Evolutionary conservation across 64 coral and sea anemone species (phyloP), one percentile per base, ranked within the genome.

Genomic region (Trachythela sp.): DNA sequence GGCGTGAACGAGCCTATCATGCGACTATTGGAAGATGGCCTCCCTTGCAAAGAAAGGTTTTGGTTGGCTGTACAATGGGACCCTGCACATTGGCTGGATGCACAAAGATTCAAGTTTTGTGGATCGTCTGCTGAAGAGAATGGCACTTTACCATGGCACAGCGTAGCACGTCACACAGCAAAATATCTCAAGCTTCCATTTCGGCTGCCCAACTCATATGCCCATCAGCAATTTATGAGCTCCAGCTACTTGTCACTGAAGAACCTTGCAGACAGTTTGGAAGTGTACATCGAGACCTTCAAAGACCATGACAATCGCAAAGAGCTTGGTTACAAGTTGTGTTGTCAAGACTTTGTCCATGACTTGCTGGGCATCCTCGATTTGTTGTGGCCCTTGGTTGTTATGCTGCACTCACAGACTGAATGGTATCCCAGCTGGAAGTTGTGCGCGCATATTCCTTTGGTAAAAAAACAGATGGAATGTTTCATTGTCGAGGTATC

Each of bases 241-340:
- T 39, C 32, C 2, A 77, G 71, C 71, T 77, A 77, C 71, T 18
- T 77, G 71, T 77, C 32, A 17, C 36, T 77, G 36, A 77, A 77
- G 31, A 77, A 77, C 17, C 24, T 77, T 39, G 71, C 71, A 33
- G 71, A 77, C 13, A 77, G 71, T 77, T 77, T 77, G 71, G 71
- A 77, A 39, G 71, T 77, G 2, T 77, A 77, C 31, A 77, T 77
- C 31, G 71, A 77, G 71, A 77, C 71, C 30, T 77, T 77, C 71
- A 77, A 77, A 35, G 71, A 77, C 71, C 71, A 77, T 39, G 71
- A 77, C 71, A 77, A 77, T 77, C 24, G 71, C 2, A n/a, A 77
- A 77, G 71, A 77, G 17, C 29, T 77, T 77, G 71, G 71, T 18
- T 77, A 77, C 71, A 77, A 77, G 71, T 77, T 77, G 17, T 77